phyloP scores from a whole-genome alignment of 2,113 vertebrate genomes.

The Nibea coibor region DNA sequence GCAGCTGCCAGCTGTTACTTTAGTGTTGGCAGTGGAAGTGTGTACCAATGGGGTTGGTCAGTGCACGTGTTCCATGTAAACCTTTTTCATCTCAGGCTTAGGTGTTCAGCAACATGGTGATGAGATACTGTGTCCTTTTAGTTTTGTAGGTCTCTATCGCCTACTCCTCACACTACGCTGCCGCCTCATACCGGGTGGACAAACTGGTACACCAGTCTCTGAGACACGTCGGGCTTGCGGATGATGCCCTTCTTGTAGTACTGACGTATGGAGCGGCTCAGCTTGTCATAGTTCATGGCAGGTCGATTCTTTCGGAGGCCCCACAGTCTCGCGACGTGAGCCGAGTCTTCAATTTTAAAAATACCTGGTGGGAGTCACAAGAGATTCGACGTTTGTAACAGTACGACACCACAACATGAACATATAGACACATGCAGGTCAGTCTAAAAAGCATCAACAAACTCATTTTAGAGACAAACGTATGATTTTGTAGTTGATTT shows the following conservation, averaged over 20 bases:
- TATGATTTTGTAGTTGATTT: not conserved
- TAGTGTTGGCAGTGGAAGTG: constrained; percentile 40
- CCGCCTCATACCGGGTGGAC: constrained; percentile 91
- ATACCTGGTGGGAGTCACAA: constrained; percentile 84
- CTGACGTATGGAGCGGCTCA: constrained; percentile 99
- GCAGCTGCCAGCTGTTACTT: constrained; percentile 40
- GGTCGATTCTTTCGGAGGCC: constrained; percentile 97
- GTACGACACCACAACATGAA: not conserved
- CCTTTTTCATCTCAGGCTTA: constrained; percentile 17
- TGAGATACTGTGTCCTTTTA: constrained; percentile 16
- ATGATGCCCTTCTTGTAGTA: constrained; percentile 99
- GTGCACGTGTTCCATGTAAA: constrained; percentile 58
- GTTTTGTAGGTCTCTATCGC: not conserved
- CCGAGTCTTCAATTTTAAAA: constrained; percentile 98
- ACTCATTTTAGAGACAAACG: not conserved
- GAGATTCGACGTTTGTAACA: not conserved
- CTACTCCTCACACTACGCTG: not conserved
- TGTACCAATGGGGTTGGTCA: constrained; percentile 58
- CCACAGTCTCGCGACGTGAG: constrained; percentile 96
- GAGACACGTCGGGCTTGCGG: constrained; percentile 95
- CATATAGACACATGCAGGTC: not conserved
- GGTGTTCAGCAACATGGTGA: constrained; percentile 43
- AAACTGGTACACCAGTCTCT: constrained; percentile 99
- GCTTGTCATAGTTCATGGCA: constrained; percentile 99
- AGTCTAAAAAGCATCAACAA: not conserved